These are phyloP conservation scores for Limonius californicus DNA, from an alignment of 1,140 invertebrate species.

Conservation along the genomic window DNA sequence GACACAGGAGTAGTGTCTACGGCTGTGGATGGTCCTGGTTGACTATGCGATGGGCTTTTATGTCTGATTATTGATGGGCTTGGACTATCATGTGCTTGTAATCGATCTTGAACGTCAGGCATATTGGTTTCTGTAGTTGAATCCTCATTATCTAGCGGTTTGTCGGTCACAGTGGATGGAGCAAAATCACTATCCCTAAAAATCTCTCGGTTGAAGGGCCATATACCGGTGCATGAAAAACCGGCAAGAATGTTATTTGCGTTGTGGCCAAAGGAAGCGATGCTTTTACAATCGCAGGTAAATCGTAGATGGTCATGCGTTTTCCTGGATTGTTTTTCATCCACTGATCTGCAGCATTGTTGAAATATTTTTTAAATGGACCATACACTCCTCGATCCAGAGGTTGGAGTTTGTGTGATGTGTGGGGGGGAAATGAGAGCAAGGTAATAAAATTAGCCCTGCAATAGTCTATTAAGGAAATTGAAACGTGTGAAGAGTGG, in stretches of 20 bases:
- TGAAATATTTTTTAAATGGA: conserved; percentile 45
- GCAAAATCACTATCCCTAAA: no score
- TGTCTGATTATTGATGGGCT: background rate
- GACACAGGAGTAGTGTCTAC: conserved; percentile 4
- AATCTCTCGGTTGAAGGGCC: conserved; percentile 40
- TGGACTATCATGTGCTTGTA: no score
- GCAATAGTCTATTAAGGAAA: no score
- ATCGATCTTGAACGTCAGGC: no score
- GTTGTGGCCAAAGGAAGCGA: conserved; percentile 45
- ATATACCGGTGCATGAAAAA: conserved; percentile 47
- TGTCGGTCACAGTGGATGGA: no score
- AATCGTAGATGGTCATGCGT: no score
- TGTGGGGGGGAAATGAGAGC: no score
- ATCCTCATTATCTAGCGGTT: no score
- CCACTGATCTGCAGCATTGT: conserved; percentile 37
- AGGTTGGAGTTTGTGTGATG: conserved; percentile 30
- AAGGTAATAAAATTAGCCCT: conserved; percentile 39
- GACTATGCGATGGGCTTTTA: no score
- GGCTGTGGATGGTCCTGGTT: conserved; percentile 15
- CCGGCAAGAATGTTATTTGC: conserved; percentile 48
- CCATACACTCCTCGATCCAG: conserved; percentile 43
- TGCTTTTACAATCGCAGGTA: conserved; percentile 44
- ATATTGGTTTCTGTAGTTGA: no score
- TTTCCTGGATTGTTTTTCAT: no score
- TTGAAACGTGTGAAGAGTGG: no score